Evolutionary conservation across 2,888 invertebrate genomes (phyloP).

Genomic region (Tachystola acroxantha): DNA sequence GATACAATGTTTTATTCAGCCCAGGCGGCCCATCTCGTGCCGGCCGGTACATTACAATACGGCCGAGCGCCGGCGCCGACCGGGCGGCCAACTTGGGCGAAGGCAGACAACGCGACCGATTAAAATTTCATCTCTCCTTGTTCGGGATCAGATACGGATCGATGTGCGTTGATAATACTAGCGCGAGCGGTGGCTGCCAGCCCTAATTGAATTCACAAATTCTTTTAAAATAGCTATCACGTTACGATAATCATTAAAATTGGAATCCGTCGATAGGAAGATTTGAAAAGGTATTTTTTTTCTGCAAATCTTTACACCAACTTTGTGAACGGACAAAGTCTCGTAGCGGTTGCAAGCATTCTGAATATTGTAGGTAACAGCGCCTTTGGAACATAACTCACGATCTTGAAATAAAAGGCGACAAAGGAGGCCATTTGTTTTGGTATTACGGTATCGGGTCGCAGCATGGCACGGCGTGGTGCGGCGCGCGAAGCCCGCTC

Average conservation of each 20-base stretch:
- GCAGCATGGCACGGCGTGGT: slow-evolving; percentile 32
- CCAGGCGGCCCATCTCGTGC: slow-evolving; percentile 21
- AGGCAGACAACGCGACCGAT: slow-evolving; percentile 64
- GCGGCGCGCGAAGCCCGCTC: slow-evolving; percentile 17
- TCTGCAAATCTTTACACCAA: too few relatives aligned
- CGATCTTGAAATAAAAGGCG: slow-evolving; percentile 55
- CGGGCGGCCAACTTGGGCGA: slow-evolving; percentile 51
- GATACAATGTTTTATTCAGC: slow-evolving; percentile 43
- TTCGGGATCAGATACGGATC: slow-evolving; percentile 62
- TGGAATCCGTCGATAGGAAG: too few relatives aligned
- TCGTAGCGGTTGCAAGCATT: slow-evolving; percentile 25
- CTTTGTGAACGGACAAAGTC: slow-evolving; percentile 24
- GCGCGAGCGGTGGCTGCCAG: slow-evolving; percentile 39
- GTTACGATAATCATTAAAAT: too few relatives aligned
- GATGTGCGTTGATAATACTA: slow-evolving; percentile 56
- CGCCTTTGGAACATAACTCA: slow-evolving; percentile 54
- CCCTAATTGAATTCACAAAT: slow-evolving; percentile 47
- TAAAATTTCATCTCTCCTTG: slow-evolving; percentile 75
- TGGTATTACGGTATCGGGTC: slow-evolving; percentile 63
- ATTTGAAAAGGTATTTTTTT: too few relatives aligned
- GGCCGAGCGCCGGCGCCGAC: slow-evolving; percentile 38
- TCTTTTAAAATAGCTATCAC: too few relatives aligned
- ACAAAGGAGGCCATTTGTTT: slow-evolving; percentile 65
- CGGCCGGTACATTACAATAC: slow-evolving; percentile 57
- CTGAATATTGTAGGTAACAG: slow-evolving; percentile 40